phyloP scores from a whole-genome alignment of 2,797 vertebrate species.

The Chaetophractus vellerosus region DNA sequence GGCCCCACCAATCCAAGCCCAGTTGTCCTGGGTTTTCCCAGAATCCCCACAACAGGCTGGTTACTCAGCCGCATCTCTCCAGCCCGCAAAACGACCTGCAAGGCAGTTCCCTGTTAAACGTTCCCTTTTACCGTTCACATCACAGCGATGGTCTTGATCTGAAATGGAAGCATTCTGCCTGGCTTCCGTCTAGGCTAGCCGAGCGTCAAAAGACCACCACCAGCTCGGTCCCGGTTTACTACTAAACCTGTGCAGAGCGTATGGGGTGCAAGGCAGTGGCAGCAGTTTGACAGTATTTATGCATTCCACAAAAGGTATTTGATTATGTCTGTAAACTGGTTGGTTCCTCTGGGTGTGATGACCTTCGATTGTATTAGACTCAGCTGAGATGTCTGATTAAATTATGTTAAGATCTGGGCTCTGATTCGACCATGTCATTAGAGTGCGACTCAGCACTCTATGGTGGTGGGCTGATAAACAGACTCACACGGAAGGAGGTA shows the following conservation, averaged over 20 bases:
- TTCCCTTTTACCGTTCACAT: neutral
- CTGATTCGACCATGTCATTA: no score
- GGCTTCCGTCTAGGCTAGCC: neutral
- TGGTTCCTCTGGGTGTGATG: no score
- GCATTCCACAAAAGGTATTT: no score
- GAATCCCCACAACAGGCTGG: neutral
- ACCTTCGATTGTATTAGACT: no score
- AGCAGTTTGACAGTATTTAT: no score
- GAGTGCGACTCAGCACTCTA: no score
- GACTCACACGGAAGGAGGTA: no score
- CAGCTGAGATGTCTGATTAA: no score
- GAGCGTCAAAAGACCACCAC: neutral
- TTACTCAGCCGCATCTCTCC: neutral
- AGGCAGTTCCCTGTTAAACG: neutral
- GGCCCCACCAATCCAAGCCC: neutral
- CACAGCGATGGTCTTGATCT: neutral
- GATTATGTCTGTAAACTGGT: no score
- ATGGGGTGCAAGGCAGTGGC: neutral
- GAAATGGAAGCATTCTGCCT: neutral
- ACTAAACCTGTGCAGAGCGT: neutral
- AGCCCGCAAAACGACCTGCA: neutral
- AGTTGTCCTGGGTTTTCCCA: neutral
- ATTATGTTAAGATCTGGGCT: no score
- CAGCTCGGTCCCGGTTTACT: neutral
- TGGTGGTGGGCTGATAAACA: no score